Evolutionary conservation across 2,113 vertebrate genomes (phyloP).

Genomic region (Oryzias melastigma): DNA sequence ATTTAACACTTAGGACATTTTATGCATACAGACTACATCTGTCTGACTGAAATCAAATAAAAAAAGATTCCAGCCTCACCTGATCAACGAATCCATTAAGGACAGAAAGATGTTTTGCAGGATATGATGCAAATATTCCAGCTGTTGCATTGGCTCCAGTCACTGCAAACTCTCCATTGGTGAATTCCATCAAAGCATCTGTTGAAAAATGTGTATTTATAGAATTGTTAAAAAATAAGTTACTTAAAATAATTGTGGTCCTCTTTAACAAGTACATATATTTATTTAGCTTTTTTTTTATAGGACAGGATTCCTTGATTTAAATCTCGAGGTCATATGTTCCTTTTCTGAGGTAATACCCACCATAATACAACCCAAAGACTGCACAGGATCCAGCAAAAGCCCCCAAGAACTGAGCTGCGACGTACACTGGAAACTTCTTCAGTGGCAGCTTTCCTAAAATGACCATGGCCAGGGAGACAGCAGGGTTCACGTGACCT

Average conservation of each 20-base stretch:
- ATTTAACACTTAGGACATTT: too few species aligned
- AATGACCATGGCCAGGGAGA: constrained; percentile 92
- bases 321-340: too few species aligned
- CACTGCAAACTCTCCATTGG: constrained; percentile 77
- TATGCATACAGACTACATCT: too few species aligned
- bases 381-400: constrained; percentile 86
- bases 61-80: constrained; percentile 67
- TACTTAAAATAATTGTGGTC: too few species aligned
- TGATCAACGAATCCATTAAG: constrained; percentile 90
- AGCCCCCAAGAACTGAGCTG: constrained; percentile 89
- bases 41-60: neutral
- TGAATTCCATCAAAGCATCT: constrained; percentile 88
- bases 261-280: too few species aligned
- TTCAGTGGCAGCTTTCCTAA: constrained; percentile 85
- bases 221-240: too few species aligned
- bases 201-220: constrained; percentile 18
- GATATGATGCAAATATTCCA: constrained; percentile 93
- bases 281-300: too few species aligned
- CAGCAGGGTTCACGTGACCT: constrained; percentile 93
- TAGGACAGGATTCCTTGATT: too few species aligned
- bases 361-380: constrained; percentile 90
- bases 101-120: constrained; percentile 82
- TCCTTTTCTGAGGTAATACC: constrained; percentile 33
- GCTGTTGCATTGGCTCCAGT: constrained; percentile 89
- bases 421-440: constrained; percentile 90